A percentile compares a stretch with the other conserved stretches of the same genome.
phyloP scores from a whole-genome alignment of 2,888 invertebrate genomes.

The Calameuta pallipes region DNA sequence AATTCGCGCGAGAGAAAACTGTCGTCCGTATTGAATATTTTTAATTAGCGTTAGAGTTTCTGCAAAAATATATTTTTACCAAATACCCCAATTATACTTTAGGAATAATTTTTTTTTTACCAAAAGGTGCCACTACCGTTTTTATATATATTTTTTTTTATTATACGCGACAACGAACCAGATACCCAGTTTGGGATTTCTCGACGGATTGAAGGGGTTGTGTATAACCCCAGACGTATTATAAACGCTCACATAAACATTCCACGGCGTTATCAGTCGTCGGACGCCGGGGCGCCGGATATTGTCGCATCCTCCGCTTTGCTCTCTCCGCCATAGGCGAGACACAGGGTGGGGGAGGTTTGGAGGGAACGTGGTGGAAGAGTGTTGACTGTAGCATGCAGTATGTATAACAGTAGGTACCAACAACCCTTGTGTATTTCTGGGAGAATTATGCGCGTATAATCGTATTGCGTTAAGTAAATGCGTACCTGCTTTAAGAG shows the following conservation, averaged over 20 bases:
- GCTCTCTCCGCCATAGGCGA: conserved; percentile 41
- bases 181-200: not conserved
- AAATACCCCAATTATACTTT: not conserved
- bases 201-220: conserved; percentile 40
- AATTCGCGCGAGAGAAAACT: not conserved
- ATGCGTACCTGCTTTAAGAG: not conserved
- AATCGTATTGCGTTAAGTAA: not conserved
- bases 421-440: not conserved
- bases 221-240: conserved; percentile 55
- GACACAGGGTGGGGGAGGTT: not conserved
- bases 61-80: not conserved
- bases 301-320: conserved; percentile 66
- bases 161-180: not conserved
- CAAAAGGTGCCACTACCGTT: not conserved
- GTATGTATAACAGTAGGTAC: not conserved
- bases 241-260: conserved; percentile 65
- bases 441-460: not conserved
- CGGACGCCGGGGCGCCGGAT: conserved; percentile 67
- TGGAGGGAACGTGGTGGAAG: not conserved
- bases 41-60: not conserved
- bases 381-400: not conserved
- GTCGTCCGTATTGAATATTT: not conserved
- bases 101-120: not conserved
- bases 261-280: conserved; percentile 66
- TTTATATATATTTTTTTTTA: not conserved